Evolutionary conservation across 1,140 invertebrate genomes (phyloP).

Genomic region (Lamellibrachia luymesi): DNA sequence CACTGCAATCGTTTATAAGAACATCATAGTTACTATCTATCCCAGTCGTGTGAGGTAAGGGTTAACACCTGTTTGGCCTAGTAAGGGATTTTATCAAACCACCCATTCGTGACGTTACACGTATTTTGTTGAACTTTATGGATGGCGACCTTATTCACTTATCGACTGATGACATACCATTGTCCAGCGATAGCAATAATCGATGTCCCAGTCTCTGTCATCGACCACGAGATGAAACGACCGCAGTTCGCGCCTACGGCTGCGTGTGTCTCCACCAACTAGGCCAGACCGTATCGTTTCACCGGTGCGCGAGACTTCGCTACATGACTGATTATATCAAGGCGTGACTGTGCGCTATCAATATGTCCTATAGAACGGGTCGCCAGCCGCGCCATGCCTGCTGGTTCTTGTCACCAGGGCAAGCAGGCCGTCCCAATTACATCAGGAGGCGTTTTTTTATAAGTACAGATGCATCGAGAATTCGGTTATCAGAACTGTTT

Average conservation of each 20-base stretch:
- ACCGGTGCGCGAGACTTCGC: background rate
- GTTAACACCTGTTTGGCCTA: background rate
- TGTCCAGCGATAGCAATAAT: background rate
- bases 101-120: background rate
- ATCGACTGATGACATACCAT: background rate
- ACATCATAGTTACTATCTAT: background rate
- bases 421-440: background rate
- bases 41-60: background rate
- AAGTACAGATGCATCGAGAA: background rate
- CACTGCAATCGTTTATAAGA: too few species aligned
- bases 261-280: background rate
- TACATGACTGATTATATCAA: background rate
- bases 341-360: background rate
- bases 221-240: background rate
- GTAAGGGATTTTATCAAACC: background rate
- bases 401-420: background rate
- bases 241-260: background rate
- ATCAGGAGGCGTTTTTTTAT: background rate
- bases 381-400: background rate
- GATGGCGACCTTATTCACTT: background rate
- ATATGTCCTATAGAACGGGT: background rate
- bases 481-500: background rate
- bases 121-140: background rate
- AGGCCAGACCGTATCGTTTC: background rate
- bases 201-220: background rate